Evolutionary conservation across 2,888 invertebrate genomes (phyloP), one percentile per base, ranked within the genome.

Genomic region (Timandra comae): DNA sequence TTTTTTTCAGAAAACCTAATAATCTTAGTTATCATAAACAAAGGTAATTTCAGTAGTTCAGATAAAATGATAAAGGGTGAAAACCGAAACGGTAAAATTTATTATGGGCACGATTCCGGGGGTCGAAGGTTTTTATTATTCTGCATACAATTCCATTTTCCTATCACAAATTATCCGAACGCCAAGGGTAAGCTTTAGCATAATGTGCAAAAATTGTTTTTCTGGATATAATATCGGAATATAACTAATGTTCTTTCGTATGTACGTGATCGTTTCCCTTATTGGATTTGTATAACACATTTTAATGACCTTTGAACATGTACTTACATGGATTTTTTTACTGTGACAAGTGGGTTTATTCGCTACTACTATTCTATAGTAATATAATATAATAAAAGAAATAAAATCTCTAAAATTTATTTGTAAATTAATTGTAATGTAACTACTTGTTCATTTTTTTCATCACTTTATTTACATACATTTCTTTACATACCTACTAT

Each of bases 61-160:
- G 52, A 61, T 62, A 52, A 56, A 64, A 63, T 59, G 57, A 49
- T 49, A 49, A 49, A 58, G 64, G 49, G 62, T 61, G 54, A 55
- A 60, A 56, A 53, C 60, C 68, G 52, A 66, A 63, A 52, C 57
- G 60, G 63, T 57, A 52, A 71, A 77, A 80, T 80, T 78, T 76
- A 76, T 76, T 72, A 71, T 66, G 53, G 70, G 66, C 55, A 61
- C 63, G 61, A 67, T 63, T 68, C 69, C 55, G 66, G 77, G 74
- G 78, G 78, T 79, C 71, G 69, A 71, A 66, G 66, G 62, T 70
- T 80, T 80, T 78, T 78, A 77, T 81, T 79, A 80, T 80, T 80
- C 77, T 74, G 72, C 77, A 81, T 77, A 76, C 78, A 81, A 79
- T 80, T 73, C 73, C 74, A 76, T 81, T 80, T 79, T 75, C 74